Percentiles rank a stretch among this genome's conserved stretches.
phyloP scores from a whole-genome alignment of 2,113 vertebrate genomes.

The Marmota monax region DNA sequence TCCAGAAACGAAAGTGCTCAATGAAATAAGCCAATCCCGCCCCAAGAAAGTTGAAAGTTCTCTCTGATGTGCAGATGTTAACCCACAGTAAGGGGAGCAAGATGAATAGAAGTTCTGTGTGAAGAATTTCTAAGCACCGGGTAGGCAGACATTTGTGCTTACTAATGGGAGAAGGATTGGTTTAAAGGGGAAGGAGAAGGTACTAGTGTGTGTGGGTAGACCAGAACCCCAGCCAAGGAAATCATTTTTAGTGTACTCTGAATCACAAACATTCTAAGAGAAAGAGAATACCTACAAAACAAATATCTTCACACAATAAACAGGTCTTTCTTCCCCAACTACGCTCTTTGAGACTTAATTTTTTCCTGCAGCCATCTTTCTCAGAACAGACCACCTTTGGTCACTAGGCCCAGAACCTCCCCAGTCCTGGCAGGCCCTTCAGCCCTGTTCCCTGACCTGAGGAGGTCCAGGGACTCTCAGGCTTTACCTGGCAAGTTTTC shows the following conservation, averaged over 20 bases:
- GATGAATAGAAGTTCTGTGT: background rate
- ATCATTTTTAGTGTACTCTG: background rate
- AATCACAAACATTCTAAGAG: background rate
- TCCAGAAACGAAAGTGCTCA: no score
- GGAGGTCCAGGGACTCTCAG: background rate
- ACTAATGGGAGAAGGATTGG: no score
- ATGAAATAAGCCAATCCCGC: no score
- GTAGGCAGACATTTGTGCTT: background rate
- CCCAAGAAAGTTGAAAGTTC: no score
- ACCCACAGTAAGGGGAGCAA: no score
- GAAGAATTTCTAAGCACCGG: background rate
- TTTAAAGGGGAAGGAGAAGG: background rate
- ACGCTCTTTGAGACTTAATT: background rate
- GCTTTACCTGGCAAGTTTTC: background rate
- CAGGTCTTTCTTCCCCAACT: background rate
- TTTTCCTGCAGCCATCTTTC: background rate
- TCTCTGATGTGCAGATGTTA: no score
- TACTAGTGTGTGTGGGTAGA: background rate
- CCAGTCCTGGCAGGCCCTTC: background rate
- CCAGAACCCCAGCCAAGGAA: background rate
- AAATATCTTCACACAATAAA: background rate
- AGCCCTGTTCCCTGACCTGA: background rate
- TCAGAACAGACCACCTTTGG: background rate
- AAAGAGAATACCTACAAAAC: background rate
- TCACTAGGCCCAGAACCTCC: background rate